phyloP scores from a whole-genome alignment of 2,888 invertebrate genomes.

The Lymantria monacha region DNA sequence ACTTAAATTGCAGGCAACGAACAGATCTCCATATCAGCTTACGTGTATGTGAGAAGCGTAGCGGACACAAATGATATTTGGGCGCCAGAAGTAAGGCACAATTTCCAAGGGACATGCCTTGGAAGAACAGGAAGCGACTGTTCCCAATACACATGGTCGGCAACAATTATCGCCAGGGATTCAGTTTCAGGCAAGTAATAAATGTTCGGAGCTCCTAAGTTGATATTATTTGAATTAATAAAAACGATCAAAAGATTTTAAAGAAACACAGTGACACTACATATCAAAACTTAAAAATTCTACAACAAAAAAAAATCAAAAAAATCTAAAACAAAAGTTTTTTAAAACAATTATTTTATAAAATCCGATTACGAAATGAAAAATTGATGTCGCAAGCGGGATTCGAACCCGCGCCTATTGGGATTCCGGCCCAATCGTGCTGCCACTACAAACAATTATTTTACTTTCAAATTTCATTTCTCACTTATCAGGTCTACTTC shows the following conservation, averaged over 20 bases:
- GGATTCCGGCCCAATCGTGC: no score
- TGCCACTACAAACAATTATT: no score
- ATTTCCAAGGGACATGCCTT: constrained; percentile 85
- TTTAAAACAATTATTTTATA: no score
- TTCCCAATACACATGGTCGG: constrained; percentile 85
- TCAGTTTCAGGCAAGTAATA: constrained; percentile 78
- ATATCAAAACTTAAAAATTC: no score
- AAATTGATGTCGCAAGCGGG: no score
- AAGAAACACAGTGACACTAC: no score
- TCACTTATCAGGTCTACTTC: constrained; percentile 75
- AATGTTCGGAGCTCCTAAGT: not conserved
- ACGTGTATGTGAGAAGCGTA: constrained; percentile 61
- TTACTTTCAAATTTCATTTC: not conserved
- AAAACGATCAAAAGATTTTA: no score
- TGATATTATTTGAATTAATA: not conserved
- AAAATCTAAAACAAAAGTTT: no score
- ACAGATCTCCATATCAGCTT: constrained; percentile 62
- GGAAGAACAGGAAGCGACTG: constrained; percentile 82
- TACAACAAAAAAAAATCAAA: no score
- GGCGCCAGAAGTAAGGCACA: constrained; percentile 83
- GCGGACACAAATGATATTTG: constrained; percentile 67
- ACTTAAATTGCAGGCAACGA: constrained; percentile 49
- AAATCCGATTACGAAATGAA: no score
- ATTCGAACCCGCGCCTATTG: no score
- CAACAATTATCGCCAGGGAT: constrained; percentile 86